Evolutionary conservation across 2,888 invertebrate genomes (phyloP).

Genomic region (Pseudeuparius sepicola): DNA sequence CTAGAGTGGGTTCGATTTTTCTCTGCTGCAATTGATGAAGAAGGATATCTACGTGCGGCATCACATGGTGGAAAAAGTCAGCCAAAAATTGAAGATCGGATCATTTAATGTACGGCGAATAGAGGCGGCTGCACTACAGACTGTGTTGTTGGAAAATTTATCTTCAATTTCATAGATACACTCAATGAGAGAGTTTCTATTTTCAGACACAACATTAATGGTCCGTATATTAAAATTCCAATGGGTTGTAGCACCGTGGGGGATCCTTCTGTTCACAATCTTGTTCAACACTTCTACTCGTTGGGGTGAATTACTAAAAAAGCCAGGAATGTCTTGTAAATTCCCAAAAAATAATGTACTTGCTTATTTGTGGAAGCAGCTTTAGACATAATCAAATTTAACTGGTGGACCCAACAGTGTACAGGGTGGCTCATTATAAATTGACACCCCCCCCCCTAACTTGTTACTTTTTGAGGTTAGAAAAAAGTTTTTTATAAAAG

Average conservation of each 20-base stretch:
- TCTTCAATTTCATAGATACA: constrained; percentile 21
- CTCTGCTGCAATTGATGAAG: constrained; percentile 20
- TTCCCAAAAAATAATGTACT: constrained; percentile 18
- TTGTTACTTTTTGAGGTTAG: too few species aligned
- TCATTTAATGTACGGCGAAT: constrained; percentile 15
- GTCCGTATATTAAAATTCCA: constrained; percentile 23
- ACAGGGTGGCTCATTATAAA: too few species aligned
- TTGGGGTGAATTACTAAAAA: constrained; percentile 19
- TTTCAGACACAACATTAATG: constrained; percentile 20
- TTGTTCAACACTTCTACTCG: constrained; percentile 18
- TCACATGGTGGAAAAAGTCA: constrained; percentile 23
- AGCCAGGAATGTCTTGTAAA: constrained; percentile 15
- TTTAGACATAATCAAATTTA: constrained; percentile 17
- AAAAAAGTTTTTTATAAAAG: too few species aligned
- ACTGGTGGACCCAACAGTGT: too few species aligned
- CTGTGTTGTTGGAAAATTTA: constrained; percentile 11
- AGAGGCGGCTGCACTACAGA: constrained; percentile 10
- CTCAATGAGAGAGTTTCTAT: constrained; percentile 22
- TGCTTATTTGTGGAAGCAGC: constrained; percentile 15
- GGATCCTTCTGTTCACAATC: constrained; percentile 15
- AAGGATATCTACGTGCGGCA: constrained; percentile 23
- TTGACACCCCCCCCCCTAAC: too few species aligned
- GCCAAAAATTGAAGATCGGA: constrained; percentile 22
- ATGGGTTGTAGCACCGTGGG: too few species aligned
- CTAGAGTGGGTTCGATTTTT: constrained; percentile 10